phyloP scores from a whole-genome alignment of 2,888 invertebrate species.

The Linhomoeus sp. region DNA sequence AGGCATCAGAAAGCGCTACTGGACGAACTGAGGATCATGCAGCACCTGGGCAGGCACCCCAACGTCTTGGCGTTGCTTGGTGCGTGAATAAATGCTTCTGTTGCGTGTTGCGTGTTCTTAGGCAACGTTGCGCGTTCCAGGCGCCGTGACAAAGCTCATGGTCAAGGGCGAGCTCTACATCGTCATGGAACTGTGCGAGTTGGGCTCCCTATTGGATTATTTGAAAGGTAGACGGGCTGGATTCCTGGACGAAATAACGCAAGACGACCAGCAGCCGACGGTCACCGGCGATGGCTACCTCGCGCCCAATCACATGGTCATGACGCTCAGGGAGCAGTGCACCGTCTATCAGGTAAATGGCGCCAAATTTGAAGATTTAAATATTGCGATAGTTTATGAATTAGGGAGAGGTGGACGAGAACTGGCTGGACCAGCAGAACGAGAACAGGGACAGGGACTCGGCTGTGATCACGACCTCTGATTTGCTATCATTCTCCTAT shows the following conservation, averaged over 20 bases:
- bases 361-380: too few relatives aligned
- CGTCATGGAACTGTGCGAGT: constrained; percentile 81
- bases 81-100: too few relatives aligned
- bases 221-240: constrained; percentile 55
- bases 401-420: not conserved
- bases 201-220: constrained; percentile 74
- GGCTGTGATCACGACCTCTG: constrained; percentile 1
- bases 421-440: not conserved
- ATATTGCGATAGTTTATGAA: too few relatives aligned
- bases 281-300: not conserved
- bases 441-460: not conserved
- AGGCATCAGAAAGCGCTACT: constrained; percentile 60
- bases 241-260: constrained; percentile 52
- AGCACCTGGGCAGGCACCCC: constrained; percentile 74
- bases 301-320: not conserved
- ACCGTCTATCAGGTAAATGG: not conserved
- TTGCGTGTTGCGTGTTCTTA: too few relatives aligned
- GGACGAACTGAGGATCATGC: constrained; percentile 83
- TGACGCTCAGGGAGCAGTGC: not conserved
- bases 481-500: not conserved
- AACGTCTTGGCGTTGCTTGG: constrained; percentile 87
- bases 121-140: too few relatives aligned
- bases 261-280: not conserved
- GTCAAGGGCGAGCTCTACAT: constrained; percentile 55
- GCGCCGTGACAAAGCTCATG: constrained; percentile 35